phyloP scores from a whole-genome alignment of 2,797 vertebrate genomes.

The Lemur catta region DNA sequence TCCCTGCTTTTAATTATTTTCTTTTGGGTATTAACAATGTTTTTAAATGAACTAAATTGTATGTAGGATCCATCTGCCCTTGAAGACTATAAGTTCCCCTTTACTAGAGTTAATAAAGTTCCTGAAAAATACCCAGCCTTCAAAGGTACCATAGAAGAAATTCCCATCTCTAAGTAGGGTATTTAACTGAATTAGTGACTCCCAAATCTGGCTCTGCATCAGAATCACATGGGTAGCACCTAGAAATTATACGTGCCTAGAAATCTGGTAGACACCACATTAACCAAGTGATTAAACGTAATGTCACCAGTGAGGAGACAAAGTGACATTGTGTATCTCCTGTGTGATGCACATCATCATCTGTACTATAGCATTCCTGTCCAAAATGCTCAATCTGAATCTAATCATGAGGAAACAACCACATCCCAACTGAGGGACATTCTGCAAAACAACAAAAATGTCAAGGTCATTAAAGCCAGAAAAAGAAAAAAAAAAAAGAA shows the following conservation, averaged over 20 bases:
- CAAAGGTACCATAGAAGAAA: background rate
- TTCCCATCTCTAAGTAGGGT: background rate
- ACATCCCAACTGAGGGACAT: background rate
- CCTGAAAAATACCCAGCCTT: background rate
- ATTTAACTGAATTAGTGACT: background rate
- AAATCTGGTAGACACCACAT: background rate
- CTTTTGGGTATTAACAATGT: background rate
- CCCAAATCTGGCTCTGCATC: background rate
- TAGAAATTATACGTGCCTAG: background rate
- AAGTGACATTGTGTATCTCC: background rate
- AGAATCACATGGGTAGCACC: background rate
- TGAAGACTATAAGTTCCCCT: background rate
- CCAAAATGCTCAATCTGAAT: background rate
- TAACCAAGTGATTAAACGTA: background rate
- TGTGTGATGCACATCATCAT: background rate
- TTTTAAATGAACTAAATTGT: background rate
- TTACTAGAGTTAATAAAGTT: background rate
- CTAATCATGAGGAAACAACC: background rate
- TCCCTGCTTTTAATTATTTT: background rate
- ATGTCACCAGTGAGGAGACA: background rate
- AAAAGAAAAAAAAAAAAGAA: background rate
- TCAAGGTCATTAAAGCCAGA: background rate
- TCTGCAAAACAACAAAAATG: background rate
- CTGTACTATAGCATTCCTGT: background rate
- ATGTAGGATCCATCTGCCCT: background rate